Percentiles rank a stretch among this genome's conserved stretches.
Evolutionary conservation across 1,140 invertebrate genomes (phyloP).

Genomic region (Sycophila sp.): DNA sequence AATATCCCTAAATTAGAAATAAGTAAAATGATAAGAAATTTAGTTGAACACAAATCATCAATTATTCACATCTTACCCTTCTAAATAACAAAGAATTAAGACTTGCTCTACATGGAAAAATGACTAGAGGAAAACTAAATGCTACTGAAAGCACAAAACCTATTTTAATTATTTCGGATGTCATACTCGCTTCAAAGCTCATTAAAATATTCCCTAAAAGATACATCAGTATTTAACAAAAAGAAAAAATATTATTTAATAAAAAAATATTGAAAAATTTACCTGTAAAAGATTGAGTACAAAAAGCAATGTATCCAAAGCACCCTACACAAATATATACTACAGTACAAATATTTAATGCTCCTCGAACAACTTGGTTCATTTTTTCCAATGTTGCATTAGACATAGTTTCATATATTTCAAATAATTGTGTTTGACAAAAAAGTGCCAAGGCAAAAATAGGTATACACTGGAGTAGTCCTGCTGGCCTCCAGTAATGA

Average conservation of each 20-base stretch:
- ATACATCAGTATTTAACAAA: constrained; percentile 58
- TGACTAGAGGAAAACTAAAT: constrained; percentile 94
- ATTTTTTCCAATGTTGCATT: constrained; percentile 90
- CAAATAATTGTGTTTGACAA: constrained; percentile 97
- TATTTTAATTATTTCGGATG: constrained; percentile 89
- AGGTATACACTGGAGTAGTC: constrained; percentile 89
- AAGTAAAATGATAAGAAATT: background rate
- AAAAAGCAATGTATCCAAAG: constrained; percentile 95
- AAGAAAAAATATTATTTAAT: constrained; percentile 45
- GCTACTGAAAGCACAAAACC: constrained; percentile 95
- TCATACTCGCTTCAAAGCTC: constrained; percentile 81
- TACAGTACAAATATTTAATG: constrained; percentile 91
- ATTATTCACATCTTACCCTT: constrained; percentile 70
- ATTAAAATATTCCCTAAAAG: constrained; percentile 88
- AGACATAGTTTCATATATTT: constrained; percentile 91
- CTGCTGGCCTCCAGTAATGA: constrained; percentile 84
- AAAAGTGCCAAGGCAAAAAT: constrained; percentile 96
- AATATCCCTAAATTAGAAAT: constrained; percentile 57
- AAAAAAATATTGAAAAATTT: constrained; percentile 38
- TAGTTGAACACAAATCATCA: background rate
- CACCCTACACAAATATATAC: constrained; percentile 89
- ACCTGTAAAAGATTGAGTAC: constrained; percentile 78
- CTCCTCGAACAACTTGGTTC: constrained; percentile 85
- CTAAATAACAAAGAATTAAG: constrained; percentile 91
- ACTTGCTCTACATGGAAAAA: constrained; percentile 95